A percentile compares a stretch with the other conserved stretches of the same genome.
Evolutionary conservation across 1,140 invertebrate species (phyloP).

Genomic region (Drosophila sulfurigaster): DNA sequence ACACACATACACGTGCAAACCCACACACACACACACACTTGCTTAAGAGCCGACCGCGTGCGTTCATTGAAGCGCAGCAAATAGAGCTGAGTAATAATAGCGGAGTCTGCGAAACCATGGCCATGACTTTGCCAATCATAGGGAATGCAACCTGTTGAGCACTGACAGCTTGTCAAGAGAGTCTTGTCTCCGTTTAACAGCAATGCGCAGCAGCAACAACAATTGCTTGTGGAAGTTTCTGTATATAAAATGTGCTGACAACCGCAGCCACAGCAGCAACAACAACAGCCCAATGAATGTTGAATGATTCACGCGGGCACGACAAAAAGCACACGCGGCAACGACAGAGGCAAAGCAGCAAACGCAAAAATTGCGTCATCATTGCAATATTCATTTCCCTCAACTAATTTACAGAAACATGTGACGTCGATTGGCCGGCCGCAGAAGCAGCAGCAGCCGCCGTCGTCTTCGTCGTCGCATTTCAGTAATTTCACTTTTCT

Average conservation of each 20-base stretch:
- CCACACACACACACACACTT: not conserved
- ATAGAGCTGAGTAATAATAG: slow-evolving; percentile 19
- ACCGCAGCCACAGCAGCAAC: slow-evolving; percentile 39
- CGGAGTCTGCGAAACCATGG: slow-evolving; percentile 8
- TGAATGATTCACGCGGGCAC: slow-evolving; percentile 63
- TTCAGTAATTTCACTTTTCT: slow-evolving; percentile 47
- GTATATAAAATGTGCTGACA: slow-evolving; percentile 28
- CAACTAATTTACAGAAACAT: slow-evolving; percentile 43
- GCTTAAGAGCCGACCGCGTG: slow-evolving; percentile 33
- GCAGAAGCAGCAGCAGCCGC: slow-evolving; percentile 11
- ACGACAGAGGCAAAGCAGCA: not conserved
- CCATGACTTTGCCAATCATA: slow-evolving; percentile 8
- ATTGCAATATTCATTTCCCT: slow-evolving; percentile 39
- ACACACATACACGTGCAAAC: not conserved
- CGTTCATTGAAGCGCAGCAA: slow-evolving; percentile 39
- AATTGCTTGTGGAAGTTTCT: slow-evolving; percentile 36
- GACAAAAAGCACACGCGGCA: slow-evolving; percentile 76
- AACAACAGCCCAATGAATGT: slow-evolving; percentile 12
- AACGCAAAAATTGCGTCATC: slow-evolving; percentile 69
- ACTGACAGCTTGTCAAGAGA: not conserved
- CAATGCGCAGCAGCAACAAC: slow-evolving; percentile 7
- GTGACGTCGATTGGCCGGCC: slow-evolving; percentile 46
- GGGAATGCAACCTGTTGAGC: slow-evolving; percentile 39
- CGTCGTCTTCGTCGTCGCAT: slow-evolving; percentile 13
- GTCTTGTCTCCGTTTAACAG: not conserved